phyloP scores from a whole-genome alignment of 1,140 invertebrate species.

The Brachionus calyciflorus region DNA sequence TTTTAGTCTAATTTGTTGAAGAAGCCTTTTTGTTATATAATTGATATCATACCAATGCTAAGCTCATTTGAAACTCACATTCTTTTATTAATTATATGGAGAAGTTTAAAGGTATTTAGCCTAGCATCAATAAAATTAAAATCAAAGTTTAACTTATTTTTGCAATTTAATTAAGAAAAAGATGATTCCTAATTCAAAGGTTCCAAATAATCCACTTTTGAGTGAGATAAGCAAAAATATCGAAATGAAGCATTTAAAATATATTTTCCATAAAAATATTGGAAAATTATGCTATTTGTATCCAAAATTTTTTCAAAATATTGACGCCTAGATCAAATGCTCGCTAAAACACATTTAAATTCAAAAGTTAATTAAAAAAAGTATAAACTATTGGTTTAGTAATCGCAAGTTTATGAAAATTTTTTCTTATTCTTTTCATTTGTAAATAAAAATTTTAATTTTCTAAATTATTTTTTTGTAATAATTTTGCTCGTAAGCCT shows the following conservation, averaged over 20 bases:
- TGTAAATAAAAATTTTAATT: too few species aligned
- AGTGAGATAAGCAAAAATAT: conserved; percentile 24
- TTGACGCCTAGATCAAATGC: background rate
- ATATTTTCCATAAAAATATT: conserved; percentile 44
- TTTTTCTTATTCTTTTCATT: too few species aligned
- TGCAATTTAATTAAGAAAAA: conserved; percentile 12
- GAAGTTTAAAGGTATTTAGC: conserved; percentile 22
- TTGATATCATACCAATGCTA: conserved; percentile 26
- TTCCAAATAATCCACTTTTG: background rate
- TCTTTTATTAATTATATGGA: conserved; percentile 35
- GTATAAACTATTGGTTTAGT: conserved; percentile 1
- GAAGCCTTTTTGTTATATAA: conserved; percentile 21
- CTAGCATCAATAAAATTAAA: too few species aligned
- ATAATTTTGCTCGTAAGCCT: too few species aligned
- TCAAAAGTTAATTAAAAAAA: background rate
- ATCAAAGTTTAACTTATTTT: conserved; percentile 1
- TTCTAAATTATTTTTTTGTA: too few species aligned
- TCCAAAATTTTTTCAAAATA: conserved; percentile 44
- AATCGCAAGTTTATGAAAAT: too few species aligned
- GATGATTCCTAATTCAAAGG: background rate
- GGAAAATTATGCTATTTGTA: conserved; percentile 26
- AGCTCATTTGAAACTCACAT: conserved; percentile 39
- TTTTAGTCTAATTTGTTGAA: conserved; percentile 8
- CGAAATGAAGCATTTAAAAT: conserved; percentile 25
- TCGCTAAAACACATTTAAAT: too few species aligned